phyloP scores from a whole-genome alignment of 2,113 vertebrate species.

The Elaphurus davidianus region DNA sequence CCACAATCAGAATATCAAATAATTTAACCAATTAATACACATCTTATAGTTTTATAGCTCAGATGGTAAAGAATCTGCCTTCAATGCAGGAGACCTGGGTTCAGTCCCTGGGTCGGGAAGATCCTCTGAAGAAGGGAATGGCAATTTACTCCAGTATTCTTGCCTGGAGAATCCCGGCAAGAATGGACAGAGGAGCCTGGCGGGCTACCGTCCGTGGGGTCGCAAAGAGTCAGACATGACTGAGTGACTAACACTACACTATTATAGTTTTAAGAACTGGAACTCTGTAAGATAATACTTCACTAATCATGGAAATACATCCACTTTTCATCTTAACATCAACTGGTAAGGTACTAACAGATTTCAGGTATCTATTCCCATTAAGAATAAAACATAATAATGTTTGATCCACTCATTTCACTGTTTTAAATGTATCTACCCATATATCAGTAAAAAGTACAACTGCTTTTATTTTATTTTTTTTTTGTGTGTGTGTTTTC shows the following conservation, averaged over 20 bases:
- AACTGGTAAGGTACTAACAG: background rate
- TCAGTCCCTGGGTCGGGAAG: background rate
- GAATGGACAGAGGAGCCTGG: background rate
- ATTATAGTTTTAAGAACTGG: background rate
- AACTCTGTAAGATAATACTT: background rate
- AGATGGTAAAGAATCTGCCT: background rate
- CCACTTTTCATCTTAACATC: background rate
- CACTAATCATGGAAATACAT: background rate
- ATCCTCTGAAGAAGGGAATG: background rate
- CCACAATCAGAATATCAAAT: background rate
- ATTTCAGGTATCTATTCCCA: background rate
- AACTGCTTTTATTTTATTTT: too few species aligned
- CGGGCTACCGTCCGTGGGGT: accelerated
- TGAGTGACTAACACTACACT: background rate
- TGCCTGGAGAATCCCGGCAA: background rate
- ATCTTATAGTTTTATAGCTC: background rate
- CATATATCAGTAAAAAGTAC: too few species aligned
- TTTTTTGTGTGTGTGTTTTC: too few species aligned
- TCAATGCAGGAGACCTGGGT: background rate
- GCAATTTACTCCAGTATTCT: background rate
- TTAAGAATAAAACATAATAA: background rate
- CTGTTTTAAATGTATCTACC: too few species aligned
- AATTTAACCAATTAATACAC: background rate
- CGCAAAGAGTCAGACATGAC: background rate
- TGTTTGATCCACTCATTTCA: too few species aligned